A percentile compares a stretch with the other conserved stretches of the same genome.
Conservation (phyloP, 1,140 invertebrate genomes). For the Araneus ventricosus region DNA sequence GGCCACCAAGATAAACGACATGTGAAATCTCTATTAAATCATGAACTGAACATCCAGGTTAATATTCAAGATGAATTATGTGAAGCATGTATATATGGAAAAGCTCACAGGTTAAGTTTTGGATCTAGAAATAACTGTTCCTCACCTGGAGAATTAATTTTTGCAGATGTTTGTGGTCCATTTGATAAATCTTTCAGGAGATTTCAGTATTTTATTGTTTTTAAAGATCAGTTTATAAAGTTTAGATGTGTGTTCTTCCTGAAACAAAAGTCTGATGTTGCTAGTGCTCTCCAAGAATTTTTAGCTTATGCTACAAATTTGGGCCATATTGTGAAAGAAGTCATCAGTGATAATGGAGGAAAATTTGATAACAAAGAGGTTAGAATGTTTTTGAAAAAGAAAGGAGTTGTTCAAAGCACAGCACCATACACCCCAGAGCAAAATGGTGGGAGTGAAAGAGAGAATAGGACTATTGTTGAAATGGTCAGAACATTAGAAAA, state of each 20-base stretch:
- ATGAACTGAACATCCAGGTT: too few relatives aligned
- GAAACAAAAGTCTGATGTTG: slow-evolving; percentile 23
- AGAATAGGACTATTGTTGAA: slow-evolving; percentile 37
- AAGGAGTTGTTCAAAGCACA: slow-evolving; percentile 62
- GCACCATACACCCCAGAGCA: slow-evolving; percentile 69
- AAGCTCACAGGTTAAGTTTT: too few relatives aligned
- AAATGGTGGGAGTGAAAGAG: slow-evolving; percentile 51
- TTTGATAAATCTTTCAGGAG: slow-evolving; percentile 54
- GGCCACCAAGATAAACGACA: too few relatives aligned
- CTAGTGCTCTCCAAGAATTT: slow-evolving; percentile 17
- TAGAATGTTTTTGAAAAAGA: slow-evolving; percentile 40
- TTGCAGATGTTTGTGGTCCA: too few relatives aligned
- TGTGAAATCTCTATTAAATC: too few relatives aligned
- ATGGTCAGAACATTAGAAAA: not conserved
- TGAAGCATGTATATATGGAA: too few relatives aligned
- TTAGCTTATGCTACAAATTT: slow-evolving; percentile 42
- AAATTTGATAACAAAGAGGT: slow-evolving; percentile 61
- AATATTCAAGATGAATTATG: too few relatives aligned
- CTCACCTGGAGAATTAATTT: too few relatives aligned
- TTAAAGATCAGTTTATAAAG: slow-evolving; percentile 60
- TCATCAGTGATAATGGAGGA: slow-evolving; percentile 68
- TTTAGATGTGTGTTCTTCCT: slow-evolving; percentile 56
- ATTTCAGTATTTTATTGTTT: slow-evolving; percentile 57
- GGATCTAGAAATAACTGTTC: too few relatives aligned
- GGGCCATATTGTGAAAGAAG: slow-evolving; percentile 29